Evolutionary conservation across 2,797 vertebrate species (phyloP).

Genomic region (Vultur gryphus): DNA sequence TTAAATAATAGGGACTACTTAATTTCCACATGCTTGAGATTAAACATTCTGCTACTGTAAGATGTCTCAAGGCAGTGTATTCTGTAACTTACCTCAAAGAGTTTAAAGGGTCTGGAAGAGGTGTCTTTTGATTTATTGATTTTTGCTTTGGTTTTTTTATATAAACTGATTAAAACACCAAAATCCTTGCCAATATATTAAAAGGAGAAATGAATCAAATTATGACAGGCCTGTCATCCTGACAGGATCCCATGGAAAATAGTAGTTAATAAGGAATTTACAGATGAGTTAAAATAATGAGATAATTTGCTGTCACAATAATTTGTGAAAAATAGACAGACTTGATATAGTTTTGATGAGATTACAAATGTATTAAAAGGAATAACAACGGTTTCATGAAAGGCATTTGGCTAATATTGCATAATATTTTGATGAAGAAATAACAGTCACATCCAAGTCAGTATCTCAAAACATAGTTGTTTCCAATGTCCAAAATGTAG

Average conservation of each 20-base stretch:
- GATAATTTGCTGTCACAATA: background rate
- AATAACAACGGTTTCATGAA: background rate
- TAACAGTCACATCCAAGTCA: background rate
- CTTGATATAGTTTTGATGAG: background rate
- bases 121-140: background rate
- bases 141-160: background rate
- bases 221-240: background rate
- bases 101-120: background rate
- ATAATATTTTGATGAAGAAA: background rate
- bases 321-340: background rate
- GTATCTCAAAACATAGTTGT: rapidly evolving
- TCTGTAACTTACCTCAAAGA: background rate
- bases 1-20: background rate
- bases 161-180: background rate
- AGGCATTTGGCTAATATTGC: background rate
- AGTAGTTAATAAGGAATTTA: background rate
- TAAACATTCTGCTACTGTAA: background rate
- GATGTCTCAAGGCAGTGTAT: background rate
- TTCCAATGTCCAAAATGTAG: background rate
- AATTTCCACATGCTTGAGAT: background rate
- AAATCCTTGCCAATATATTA: background rate
- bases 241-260: background rate
- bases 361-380: background rate
- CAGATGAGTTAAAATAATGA: background rate
- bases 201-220: background rate